These are phyloP conservation scores for Dorcus parallelipipedus DNA, from an alignment of 2,888 invertebrate genomes.

Conservation along the genomic window DNA sequence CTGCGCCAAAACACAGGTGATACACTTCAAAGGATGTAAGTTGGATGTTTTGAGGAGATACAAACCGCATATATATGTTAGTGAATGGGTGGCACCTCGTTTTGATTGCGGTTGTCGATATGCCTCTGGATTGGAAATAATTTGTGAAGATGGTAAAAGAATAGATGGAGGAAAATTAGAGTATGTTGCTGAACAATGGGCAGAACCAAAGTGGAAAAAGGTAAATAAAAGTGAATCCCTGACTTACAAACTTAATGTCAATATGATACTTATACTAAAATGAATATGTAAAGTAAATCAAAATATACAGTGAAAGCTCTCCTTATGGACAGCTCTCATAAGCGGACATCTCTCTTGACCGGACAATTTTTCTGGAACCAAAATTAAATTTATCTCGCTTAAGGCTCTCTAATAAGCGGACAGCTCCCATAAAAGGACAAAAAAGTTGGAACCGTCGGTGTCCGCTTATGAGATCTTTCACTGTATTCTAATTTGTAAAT, in stretches of 20 bases:
- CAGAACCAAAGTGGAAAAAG: constrained; percentile 43
- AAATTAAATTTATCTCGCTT: too few relatives aligned
- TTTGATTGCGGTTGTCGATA: constrained; percentile 52
- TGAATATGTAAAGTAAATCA: too few relatives aligned
- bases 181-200: constrained; percentile 34
- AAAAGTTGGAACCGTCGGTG: too few relatives aligned
- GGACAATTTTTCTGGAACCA: too few relatives aligned
- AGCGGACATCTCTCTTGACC: too few relatives aligned
- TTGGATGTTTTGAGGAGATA: constrained; percentile 47
- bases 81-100: constrained; percentile 51
- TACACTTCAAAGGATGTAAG: constrained; percentile 28
- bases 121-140: constrained; percentile 27
- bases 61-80: constrained; percentile 54
- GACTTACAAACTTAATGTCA: not conserved
- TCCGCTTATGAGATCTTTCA: too few relatives aligned
- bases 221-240: constrained; percentile 23
- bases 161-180: constrained; percentile 22
- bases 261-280: too few relatives aligned
- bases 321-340: too few relatives aligned
- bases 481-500: too few relatives aligned
- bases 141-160: constrained; percentile 4
- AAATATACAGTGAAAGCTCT: too few relatives aligned
- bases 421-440: too few relatives aligned
- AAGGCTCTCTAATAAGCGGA: too few relatives aligned
- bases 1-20: constrained; percentile 51